Conservation (phyloP, 1,140 invertebrate species). For the Phymorhynchus buccinoides region DNA sequence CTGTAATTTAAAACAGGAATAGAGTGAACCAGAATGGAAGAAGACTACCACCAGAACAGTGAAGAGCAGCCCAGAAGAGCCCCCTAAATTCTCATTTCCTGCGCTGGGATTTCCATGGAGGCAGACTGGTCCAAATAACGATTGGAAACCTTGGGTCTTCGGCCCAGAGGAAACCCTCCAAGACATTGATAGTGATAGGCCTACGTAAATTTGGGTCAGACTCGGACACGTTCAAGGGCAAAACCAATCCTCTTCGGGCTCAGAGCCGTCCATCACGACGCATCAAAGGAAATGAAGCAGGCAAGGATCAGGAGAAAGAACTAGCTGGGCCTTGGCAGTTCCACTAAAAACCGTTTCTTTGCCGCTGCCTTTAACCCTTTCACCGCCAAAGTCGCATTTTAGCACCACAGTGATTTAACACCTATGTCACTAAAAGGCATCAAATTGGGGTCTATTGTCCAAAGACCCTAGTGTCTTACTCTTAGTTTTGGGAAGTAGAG, state of each 20-base stretch:
- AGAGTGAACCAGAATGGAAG: no score
- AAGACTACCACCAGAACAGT: no score
- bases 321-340: background rate
- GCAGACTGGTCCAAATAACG: background rate
- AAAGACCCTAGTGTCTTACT: no score
- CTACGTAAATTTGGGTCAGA: slow-evolving; percentile 1
- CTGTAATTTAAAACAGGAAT: no score
- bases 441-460: no score
- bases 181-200: background rate
- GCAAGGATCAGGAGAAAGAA: background rate
- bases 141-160: background rate
- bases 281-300: background rate
- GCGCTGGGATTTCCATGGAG: background rate
- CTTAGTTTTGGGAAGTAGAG: no score
- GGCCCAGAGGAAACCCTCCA: background rate
- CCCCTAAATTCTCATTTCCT: background rate
- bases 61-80: background rate
- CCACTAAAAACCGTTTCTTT: background rate
- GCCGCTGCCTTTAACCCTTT: no score
- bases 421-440: no score
- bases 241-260: background rate
- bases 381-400: no score
- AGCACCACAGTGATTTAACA: no score
- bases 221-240: background rate
- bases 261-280: background rate